A percentile compares a stretch with the other conserved stretches of the same genome.
Conservation (phyloP, 2,113 vertebrate genomes). For the Zosterops lateralis region DNA sequence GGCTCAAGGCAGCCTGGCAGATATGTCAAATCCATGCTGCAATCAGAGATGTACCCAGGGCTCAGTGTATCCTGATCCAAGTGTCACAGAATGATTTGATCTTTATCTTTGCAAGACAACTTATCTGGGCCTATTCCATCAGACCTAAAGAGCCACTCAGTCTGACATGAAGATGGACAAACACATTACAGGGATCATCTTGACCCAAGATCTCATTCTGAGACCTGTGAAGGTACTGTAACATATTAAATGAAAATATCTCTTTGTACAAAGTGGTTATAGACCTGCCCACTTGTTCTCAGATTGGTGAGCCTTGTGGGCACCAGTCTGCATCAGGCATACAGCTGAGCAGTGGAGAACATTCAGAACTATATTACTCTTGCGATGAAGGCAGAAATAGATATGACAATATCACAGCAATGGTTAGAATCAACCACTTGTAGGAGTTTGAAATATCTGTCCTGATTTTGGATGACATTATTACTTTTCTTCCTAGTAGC, state of each 20-base stretch:
- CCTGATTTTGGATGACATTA: background rate
- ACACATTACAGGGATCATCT: background rate
- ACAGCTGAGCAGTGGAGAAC: background rate
- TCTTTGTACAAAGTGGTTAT: background rate
- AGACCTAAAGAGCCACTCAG: background rate
- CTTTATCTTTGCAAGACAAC: background rate
- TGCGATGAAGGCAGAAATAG: background rate
- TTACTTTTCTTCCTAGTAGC: background rate
- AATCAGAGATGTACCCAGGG: background rate
- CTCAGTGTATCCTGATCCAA: background rate
- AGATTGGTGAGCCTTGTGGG: accelerated
- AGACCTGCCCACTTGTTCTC: background rate
- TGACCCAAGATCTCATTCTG: background rate
- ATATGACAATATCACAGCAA: background rate
- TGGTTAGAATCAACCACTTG: background rate
- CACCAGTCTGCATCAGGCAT: background rate
- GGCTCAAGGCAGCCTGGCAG: background rate
- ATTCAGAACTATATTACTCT: background rate
- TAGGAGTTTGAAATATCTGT: background rate
- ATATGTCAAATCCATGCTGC: background rate
- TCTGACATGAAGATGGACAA: background rate
- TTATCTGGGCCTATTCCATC: background rate
- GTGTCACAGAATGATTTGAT: background rate
- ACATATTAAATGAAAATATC: background rate
- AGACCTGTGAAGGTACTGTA: background rate